Evolutionary conservation across 2,797 vertebrate species (phyloP).

Genomic region (Botia almorhae): DNA sequence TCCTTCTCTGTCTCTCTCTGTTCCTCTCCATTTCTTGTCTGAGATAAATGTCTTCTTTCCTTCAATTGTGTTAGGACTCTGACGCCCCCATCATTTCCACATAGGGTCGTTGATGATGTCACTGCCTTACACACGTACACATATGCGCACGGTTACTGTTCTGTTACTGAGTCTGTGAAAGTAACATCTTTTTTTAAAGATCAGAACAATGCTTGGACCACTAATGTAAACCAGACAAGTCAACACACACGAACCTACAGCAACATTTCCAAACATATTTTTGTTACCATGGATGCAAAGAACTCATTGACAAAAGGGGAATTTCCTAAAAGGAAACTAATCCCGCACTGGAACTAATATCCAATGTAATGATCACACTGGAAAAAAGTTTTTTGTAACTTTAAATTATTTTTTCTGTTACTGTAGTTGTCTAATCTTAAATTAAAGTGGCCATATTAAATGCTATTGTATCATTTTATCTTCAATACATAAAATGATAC

Average conservation of each 20-base stretch:
- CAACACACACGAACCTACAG: conserved; percentile 14
- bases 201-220: conserved; percentile 31
- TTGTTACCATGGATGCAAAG: conserved; percentile 43
- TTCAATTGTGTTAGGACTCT: conserved; percentile 44
- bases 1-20: conserved; percentile 22
- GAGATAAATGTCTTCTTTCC: conserved; percentile 51
- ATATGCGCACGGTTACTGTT: conserved; percentile 24
- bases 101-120: conserved; percentile 31
- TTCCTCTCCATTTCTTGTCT: conserved; percentile 30
- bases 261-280: conserved; percentile 30
- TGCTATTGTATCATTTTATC: conserved; percentile 2
- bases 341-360: conserved; percentile 38
- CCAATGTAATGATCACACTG: not conserved
- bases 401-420: conserved; percentile 31
- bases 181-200: conserved; percentile 27
- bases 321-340: conserved; percentile 33
- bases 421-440: conserved; percentile 1
- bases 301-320: conserved; percentile 52
- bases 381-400: not conserved
- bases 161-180: conserved; percentile 33
- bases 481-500: too few species aligned
- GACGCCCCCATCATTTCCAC: conserved; percentile 49
- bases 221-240: conserved; percentile 49
- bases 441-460: not conserved
- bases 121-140: conserved; percentile 19